phyloP scores from a whole-genome alignment of 2,888 invertebrate species.

The Panorpa germanica region DNA sequence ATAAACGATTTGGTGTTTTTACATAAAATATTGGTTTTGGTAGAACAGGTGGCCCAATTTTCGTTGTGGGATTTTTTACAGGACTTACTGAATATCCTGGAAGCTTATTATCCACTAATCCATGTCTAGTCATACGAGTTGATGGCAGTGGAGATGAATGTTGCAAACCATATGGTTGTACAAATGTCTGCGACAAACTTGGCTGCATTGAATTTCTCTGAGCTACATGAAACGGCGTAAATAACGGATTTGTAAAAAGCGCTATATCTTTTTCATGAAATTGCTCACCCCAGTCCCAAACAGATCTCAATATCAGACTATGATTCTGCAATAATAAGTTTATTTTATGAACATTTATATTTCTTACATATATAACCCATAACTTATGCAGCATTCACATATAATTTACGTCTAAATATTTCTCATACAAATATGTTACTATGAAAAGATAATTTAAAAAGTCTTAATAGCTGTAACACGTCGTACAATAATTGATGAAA shows the following conservation, averaged over 20 bases:
- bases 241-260: slow-evolving; percentile 74
- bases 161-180: slow-evolving; percentile 17
- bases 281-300: slow-evolving; percentile 86
- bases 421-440: background rate
- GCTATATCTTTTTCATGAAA: slow-evolving; percentile 63
- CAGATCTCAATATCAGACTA: slow-evolving; percentile 46
- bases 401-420: slow-evolving; percentile 1
- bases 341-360: slow-evolving; percentile 5
- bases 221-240: slow-evolving; percentile 19
- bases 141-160: too few species aligned
- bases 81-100: too few species aligned
- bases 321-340: slow-evolving; percentile 12
- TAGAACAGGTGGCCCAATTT: background rate
- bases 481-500: background rate
- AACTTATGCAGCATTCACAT: background rate
- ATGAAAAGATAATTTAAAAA: background rate
- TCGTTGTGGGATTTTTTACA: too few species aligned
- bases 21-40: background rate
- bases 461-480: background rate
- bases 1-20: background rate
- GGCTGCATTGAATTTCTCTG: slow-evolving; percentile 18
- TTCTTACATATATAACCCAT: background rate
- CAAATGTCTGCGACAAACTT: slow-evolving; percentile 17
- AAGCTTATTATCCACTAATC: too few species aligned
- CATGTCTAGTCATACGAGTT: too few species aligned